These are phyloP conservation scores for Struthio camelus DNA, from an alignment of 2,113 vertebrate species.

Conservation along the genomic window DNA sequence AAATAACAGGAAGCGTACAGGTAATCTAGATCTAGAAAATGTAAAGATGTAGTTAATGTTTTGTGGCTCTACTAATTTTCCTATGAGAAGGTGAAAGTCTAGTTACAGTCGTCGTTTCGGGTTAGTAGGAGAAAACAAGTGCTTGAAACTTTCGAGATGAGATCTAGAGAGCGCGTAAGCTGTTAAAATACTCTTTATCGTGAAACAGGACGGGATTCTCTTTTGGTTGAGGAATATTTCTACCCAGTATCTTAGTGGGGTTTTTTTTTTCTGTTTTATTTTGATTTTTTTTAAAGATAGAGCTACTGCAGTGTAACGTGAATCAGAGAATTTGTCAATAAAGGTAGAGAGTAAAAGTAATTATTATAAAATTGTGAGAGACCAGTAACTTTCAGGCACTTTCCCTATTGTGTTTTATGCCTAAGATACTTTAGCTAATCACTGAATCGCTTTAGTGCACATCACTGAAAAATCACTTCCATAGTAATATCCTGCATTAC, in stretches of 20 bases:
- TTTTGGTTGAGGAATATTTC: background rate
- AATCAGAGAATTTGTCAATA: background rate
- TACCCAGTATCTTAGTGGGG: background rate
- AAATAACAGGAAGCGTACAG: background rate
- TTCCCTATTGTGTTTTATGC: background rate
- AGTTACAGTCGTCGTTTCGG: background rate
- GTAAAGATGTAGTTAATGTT: background rate
- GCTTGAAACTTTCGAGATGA: background rate
- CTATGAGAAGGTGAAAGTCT: background rate
- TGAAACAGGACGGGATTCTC: background rate
- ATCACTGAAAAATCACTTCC: background rate
- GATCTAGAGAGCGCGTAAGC: background rate
- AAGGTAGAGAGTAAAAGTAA: background rate
- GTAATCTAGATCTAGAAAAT: background rate
- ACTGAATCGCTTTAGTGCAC: no score
- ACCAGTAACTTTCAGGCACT: background rate
- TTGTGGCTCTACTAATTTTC: background rate
- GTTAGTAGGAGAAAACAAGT: background rate
- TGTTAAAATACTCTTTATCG: background rate
- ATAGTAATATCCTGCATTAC: rapidly evolving
- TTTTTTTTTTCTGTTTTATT: background rate
- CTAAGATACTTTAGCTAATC: background rate
- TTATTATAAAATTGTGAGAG: background rate
- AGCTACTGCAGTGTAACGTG: background rate
- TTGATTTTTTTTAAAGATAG: background rate